Conservation (phyloP, 2,113 vertebrate genomes). For the Syngnathus scovelli region DNA sequence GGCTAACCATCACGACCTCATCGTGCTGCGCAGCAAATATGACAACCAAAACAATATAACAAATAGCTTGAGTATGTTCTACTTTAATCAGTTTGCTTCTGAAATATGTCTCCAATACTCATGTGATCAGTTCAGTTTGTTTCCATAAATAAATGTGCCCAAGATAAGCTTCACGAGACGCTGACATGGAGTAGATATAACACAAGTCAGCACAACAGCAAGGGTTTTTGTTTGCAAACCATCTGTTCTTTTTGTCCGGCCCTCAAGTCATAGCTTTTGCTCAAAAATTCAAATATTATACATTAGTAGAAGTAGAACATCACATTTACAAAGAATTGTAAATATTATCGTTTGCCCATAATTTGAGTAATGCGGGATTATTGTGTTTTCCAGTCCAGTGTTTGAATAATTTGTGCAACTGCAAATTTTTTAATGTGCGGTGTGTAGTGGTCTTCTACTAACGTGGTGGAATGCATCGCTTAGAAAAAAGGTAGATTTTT, state of each 20-base stretch:
- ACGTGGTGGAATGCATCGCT: slow-evolving; percentile 1
- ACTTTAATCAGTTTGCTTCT: not conserved
- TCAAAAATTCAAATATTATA: slow-evolving; percentile 1
- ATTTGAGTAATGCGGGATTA: not conserved
- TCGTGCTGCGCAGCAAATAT: not conserved
- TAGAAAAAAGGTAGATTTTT: slow-evolving; percentile 5
- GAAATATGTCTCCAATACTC: not conserved
- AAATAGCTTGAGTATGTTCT: not conserved
- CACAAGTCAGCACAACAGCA: slow-evolving; percentile 19
- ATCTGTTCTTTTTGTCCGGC: slow-evolving; percentile 14
- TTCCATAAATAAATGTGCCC: not conserved
- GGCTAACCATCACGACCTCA: not conserved
- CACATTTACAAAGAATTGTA: not conserved
- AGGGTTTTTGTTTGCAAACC: slow-evolving; percentile 15
- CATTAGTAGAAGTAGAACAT: not conserved
- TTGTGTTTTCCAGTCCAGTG: not conserved
- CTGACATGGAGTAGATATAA: slow-evolving; percentile 14
- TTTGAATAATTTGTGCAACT: slow-evolving; percentile 3
- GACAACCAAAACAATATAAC: not conserved
- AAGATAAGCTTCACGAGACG: not conserved
- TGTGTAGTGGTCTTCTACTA: slow-evolving; percentile 4
- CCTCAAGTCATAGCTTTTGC: slow-evolving; percentile 4
- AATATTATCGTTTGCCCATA: not conserved
- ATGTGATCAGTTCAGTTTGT: not conserved
- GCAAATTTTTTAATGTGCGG: slow-evolving; percentile 21